Conservation (phyloP, 2,888 invertebrate genomes). For the Ctena decussata region DNA sequence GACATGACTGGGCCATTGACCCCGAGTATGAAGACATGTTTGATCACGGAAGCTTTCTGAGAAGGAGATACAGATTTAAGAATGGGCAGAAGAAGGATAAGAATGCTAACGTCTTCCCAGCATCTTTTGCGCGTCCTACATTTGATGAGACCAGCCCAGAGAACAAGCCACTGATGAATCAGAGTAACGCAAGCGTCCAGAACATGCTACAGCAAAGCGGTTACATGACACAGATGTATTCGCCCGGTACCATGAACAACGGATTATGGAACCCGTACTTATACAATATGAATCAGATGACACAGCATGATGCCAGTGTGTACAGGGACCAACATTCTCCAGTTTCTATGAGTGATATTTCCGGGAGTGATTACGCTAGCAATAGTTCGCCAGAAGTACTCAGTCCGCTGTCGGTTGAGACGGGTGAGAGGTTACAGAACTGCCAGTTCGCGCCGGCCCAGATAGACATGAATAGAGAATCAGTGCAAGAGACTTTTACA, state of each 20-base stretch:
- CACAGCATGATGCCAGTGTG: not conserved
- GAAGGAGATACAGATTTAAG: slow-evolving; percentile 80
- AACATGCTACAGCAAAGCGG: slow-evolving; percentile 42
- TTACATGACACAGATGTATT: slow-evolving; percentile 13
- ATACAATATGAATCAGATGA: not conserved
- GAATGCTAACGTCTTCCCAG: not conserved
- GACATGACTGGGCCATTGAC: slow-evolving; percentile 82
- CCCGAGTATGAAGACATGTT: slow-evolving; percentile 82
- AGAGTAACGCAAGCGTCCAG: slow-evolving; percentile 31
- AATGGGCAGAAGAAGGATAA: slow-evolving; percentile 63
- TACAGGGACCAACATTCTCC: slow-evolving; percentile 48
- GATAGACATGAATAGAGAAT: not conserved
- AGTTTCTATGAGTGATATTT: slow-evolving; percentile 47
- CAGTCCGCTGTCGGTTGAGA: not conserved
- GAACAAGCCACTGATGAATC: slow-evolving; percentile 27
- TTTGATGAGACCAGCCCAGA: slow-evolving; percentile 50
- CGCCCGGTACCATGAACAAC: not conserved
- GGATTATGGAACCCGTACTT: slow-evolving; percentile 27
- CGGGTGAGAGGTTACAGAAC: not conserved
- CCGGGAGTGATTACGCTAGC: slow-evolving; percentile 39
- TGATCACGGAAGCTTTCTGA: slow-evolving; percentile 81
- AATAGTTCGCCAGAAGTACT: slow-evolving; percentile 54
- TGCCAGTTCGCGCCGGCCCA: not conserved
- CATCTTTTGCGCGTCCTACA: slow-evolving; percentile 25
- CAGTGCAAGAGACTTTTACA: not conserved